Evolutionary conservation across 1,140 invertebrate species (phyloP).

Genomic region (Sarcophaga peregrina): DNA sequence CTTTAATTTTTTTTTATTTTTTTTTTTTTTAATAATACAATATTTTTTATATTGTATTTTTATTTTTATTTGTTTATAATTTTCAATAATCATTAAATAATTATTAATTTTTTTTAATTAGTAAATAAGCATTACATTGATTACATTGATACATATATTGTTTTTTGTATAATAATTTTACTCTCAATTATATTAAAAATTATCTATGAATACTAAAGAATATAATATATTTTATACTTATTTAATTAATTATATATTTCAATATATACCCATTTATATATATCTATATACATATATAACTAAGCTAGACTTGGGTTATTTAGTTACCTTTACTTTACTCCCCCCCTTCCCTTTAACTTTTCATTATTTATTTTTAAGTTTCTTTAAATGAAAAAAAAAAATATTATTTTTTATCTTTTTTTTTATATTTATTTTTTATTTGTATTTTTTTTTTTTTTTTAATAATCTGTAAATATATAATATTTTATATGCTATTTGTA

Average conservation of each 20-base stretch:
- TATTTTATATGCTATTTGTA: conserved; percentile 12
- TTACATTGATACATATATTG: too few species aligned
- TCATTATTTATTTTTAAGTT: not conserved
- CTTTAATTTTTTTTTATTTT: not conserved
- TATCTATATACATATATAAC: not conserved
- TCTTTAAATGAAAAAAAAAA: not conserved
- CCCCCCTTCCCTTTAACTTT: too few species aligned
- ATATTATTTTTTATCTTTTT: not conserved
- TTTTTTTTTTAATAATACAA: conserved; percentile 20
- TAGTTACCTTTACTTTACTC: not conserved
- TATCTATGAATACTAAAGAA: too few species aligned
- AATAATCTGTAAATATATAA: not conserved
- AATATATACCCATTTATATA: too few species aligned
- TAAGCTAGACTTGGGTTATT: conserved; percentile 13
- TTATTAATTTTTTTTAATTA: too few species aligned
- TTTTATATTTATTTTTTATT: conserved; percentile 19
- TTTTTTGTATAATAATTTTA: too few species aligned
- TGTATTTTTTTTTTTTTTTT: conserved; percentile 18
- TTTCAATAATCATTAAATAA: not conserved
- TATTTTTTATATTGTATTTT: not conserved
- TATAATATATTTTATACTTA: too few species aligned
- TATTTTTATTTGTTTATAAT: conserved; percentile 10
- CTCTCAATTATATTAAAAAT: too few species aligned
- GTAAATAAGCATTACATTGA: too few species aligned
- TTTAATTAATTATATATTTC: too few species aligned